Evolutionary conservation across 2,797 vertebrate genomes (phyloP), one percentile per base, ranked within the genome.

Genomic region (Phaenicophaeus curvirostris): DNA sequence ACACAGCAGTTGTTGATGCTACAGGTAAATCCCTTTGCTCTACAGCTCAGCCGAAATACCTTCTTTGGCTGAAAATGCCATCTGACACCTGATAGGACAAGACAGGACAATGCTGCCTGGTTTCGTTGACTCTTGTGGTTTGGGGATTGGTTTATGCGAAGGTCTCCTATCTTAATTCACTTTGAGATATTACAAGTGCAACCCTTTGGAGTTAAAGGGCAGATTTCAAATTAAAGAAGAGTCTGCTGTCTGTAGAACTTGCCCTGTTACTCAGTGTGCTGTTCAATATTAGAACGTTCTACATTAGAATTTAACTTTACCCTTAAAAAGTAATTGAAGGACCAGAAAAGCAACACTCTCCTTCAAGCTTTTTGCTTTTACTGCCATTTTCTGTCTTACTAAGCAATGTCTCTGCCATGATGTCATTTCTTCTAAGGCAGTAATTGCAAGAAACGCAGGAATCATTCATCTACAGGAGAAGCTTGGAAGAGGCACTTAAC

Each of bases 321-420:
- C 68, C 33, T 92, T 75, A 19, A 59, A 77, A 84, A 78, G 62
- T 84, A 93, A 96, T 61, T 59, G 76, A 94, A 90, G n/a, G 62
- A 87, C 90, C 76, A 50, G 86, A 91, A 94, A 92, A 86, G 58
- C 66, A 81, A 91, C 92, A 46, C 51, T 94, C 79, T 10, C 78
- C 92, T 95, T 95, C 94, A 96, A 94, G 87, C 85, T 84, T 95
- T 92, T 94, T 93, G 91, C 91, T 83, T 86, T 96, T 93, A 94
- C 66, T 87, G 91, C 73, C 55, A 81, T 84, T 92, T 93, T 94
- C 79, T 80, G 20, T 93, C 90, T 68, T 92, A 57, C 82, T 96
- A 95, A 91, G 94, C 85, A 86, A 75, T 79, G 79, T 88, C 92
- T 92, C 87, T 86, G 87, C 84, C 79, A 78, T 91, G 68, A 95